Conservation (phyloP, 2,888 invertebrate species). For the Xestia xanthographa region DNA sequence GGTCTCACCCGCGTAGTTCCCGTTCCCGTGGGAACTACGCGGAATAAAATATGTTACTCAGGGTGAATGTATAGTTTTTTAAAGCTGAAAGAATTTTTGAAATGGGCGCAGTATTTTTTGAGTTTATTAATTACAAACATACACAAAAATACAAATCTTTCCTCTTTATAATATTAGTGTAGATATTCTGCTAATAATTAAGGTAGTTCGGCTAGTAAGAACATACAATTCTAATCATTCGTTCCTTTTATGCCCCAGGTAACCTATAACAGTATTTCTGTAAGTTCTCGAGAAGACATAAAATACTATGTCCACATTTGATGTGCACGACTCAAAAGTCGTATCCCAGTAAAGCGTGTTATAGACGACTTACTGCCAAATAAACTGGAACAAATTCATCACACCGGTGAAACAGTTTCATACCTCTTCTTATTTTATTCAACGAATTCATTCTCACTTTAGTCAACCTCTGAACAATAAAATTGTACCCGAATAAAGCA, state of each 20-base stretch:
- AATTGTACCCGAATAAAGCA: constrained; percentile 44
- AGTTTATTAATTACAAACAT: no score
- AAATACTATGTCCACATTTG: constrained; percentile 35
- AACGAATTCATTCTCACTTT: constrained; percentile 53
- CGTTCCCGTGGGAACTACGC: no score
- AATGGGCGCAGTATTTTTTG: no score
- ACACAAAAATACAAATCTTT: no score
- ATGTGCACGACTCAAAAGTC: constrained; percentile 6
- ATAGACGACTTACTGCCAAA: constrained; percentile 29
- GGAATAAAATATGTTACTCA: no score
- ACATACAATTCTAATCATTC: not conserved
- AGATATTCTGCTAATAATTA: not conserved
- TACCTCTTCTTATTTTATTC: constrained; percentile 54
- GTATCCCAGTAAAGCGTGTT: constrained; percentile 11
- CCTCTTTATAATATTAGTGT: no score
- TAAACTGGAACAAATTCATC: constrained; percentile 50
- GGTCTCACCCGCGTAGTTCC: no score
- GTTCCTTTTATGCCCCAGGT: constrained; percentile 8
- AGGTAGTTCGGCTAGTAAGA: not conserved
- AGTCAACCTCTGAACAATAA: constrained; percentile 40
- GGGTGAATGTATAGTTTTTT: no score
- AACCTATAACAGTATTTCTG: constrained; percentile 18
- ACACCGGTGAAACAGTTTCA: constrained; percentile 41
- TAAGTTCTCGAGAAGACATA: constrained; percentile 4
- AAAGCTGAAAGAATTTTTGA: no score